Percentiles rank a stretch among this genome's conserved stretches.
Evolutionary conservation across 2,797 vertebrate species (phyloP).

Genomic region (Megalops cyprinoides): DNA sequence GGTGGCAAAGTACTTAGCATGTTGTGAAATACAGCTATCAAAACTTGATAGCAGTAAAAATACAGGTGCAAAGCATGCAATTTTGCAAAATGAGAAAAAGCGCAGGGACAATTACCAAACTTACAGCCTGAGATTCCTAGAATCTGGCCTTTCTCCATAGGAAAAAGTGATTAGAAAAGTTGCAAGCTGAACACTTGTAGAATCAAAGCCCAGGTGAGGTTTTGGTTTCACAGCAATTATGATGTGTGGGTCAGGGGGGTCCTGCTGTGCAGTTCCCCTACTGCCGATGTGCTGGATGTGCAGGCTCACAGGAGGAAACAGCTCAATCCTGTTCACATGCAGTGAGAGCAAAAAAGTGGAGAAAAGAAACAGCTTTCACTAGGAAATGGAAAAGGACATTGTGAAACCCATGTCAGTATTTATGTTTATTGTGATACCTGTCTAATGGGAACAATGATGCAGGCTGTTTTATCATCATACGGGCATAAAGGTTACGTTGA

Average conservation of each 20-base stretch:
- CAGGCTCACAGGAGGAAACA: neutral
- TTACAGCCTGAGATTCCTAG: neutral
- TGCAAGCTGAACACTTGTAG: neutral
- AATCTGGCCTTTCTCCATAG: neutral
- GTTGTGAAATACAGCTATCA: neutral
- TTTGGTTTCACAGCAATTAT: neutral
- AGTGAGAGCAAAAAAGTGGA: slow-evolving; percentile 1
- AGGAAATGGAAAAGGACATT: neutral
- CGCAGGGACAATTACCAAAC: neutral
- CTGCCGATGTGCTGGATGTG: neutral
- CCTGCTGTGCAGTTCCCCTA: neutral
- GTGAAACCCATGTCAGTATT: neutral
- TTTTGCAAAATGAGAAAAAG: neutral
- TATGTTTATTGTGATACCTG: neutral
- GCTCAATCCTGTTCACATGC: neutral
- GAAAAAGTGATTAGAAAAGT: neutral
- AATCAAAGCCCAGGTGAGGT: neutral
- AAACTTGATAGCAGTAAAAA: neutral
- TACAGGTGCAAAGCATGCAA: neutral
- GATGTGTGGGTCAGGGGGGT: slow-evolving; percentile 1
- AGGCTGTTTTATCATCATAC: neutral
- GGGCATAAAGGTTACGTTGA: neutral
- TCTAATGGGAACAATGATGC: neutral
- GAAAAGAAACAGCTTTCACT: neutral
- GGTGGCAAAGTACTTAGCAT: neutral